phyloP scores from a whole-genome alignment of 2,113 vertebrate genomes.

The Nyctereutes procyonoides region DNA sequence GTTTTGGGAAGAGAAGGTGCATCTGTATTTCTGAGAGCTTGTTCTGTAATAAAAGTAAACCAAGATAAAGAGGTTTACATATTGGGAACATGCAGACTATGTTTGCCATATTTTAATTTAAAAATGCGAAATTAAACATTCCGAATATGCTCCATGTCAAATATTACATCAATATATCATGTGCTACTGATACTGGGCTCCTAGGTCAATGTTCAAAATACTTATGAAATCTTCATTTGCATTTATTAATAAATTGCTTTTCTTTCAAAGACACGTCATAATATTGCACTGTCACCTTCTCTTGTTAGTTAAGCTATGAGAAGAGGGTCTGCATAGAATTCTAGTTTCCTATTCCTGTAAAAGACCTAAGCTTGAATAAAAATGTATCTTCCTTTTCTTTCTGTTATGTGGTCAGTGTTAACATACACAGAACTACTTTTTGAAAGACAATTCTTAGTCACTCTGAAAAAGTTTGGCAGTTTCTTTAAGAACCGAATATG shows the following conservation, averaged over 20 bases:
- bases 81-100: neutral
- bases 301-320: neutral
- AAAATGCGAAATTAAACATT: neutral
- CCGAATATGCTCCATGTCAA: neutral
- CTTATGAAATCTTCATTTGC: neutral
- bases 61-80: neutral
- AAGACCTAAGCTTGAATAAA: neutral
- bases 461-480: neutral
- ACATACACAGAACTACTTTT: neutral
- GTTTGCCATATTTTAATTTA: slow-evolving; percentile 18
- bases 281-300: neutral
- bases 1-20: neutral
- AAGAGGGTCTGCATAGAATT: neutral
- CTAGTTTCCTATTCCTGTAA: neutral
- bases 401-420: neutral
- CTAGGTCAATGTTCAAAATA: neutral
- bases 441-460: neutral
- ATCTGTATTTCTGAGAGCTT: neutral
- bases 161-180: neutral
- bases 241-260: slow-evolving; percentile 20
- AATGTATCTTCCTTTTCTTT: neutral
- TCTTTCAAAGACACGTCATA: neutral
- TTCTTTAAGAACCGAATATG: neutral
- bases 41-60: slow-evolving; percentile 47
- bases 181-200: neutral